Percentiles rank a stretch among this genome's conserved stretches.
phyloP scores from a whole-genome alignment of 2,113 vertebrate genomes.

The Henicopernis longicauda region DNA sequence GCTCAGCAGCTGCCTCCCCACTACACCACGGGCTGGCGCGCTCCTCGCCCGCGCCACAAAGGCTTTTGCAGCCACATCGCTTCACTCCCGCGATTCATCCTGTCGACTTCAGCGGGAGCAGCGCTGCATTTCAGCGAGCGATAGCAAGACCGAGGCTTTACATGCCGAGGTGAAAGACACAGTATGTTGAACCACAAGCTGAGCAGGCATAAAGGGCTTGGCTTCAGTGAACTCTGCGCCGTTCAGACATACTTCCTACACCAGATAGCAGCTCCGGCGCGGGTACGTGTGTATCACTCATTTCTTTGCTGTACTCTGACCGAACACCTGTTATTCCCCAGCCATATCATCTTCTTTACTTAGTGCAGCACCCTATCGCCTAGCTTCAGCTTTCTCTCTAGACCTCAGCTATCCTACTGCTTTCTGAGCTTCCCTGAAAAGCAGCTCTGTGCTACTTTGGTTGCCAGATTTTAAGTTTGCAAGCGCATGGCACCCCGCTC shows the following conservation, averaged over 20 bases:
- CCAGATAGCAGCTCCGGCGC: neutral
- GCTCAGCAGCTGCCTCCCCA: neutral
- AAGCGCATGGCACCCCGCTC: rapidly evolving
- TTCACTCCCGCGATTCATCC: neutral
- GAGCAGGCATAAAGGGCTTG: neutral
- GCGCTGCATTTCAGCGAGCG: neutral
- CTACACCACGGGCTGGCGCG: rapidly evolving
- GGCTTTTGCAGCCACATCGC: neutral
- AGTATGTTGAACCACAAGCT: neutral
- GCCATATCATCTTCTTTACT: neutral
- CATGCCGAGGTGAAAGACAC: neutral
- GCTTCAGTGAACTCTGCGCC: neutral
- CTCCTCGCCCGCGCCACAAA: neutral
- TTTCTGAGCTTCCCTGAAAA: neutral
- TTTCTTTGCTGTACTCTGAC: neutral
- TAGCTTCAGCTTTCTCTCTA: neutral
- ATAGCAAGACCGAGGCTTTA: neutral
- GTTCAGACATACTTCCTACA: neutral
- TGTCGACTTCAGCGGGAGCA: neutral
- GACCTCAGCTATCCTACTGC: neutral
- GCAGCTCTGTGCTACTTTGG: rapidly evolving
- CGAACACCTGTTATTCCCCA: neutral
- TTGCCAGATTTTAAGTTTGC: neutral
- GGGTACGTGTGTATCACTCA: rapidly evolving
- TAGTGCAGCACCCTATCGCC: neutral